phyloP scores from a whole-genome alignment of 1,140 invertebrate genomes.

The Neomicropteryx cornuta region DNA sequence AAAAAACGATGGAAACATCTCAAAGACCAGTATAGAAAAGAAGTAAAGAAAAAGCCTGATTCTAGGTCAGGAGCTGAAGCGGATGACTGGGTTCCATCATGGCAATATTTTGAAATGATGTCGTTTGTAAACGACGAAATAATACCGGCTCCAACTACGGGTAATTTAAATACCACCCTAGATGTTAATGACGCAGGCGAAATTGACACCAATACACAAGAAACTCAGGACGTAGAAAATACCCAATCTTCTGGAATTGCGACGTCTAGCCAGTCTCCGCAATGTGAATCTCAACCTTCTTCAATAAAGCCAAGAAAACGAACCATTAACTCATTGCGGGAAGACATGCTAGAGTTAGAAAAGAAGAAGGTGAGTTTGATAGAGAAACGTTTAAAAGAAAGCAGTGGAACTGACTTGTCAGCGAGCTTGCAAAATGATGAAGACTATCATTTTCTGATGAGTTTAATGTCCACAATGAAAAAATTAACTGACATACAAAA shows the following conservation, averaged over 20 bases:
- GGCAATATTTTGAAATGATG: slow-evolving; percentile 4
- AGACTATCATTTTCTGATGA: too few relatives aligned
- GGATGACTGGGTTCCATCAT: neutral
- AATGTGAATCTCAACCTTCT: neutral
- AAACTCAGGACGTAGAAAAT: neutral
- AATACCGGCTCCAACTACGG: slow-evolving; percentile 1
- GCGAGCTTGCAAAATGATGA: too few relatives aligned
- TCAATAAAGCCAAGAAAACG: neutral
- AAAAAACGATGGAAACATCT: neutral
- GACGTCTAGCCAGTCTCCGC: neutral
- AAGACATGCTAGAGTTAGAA: too few relatives aligned
- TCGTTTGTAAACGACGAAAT: slow-evolving; percentile 1
- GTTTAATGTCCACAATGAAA: too few relatives aligned
- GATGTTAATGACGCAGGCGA: slow-evolving; percentile 1
- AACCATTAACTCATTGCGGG: too few relatives aligned
- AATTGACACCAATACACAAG: neutral
- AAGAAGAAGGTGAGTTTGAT: too few relatives aligned
- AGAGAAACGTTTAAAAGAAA: too few relatives aligned
- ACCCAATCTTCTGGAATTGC: neutral
- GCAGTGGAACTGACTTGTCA: too few relatives aligned
- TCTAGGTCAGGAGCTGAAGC: neutral
- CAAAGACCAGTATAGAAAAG: neutral
- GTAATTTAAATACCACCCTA: neutral
- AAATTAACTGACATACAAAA: neutral
- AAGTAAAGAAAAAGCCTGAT: neutral